Evolutionary conservation across 2,113 vertebrate species (phyloP), one percentile per base, ranked within the genome.

Genomic region (Xenopus borealis): DNA sequence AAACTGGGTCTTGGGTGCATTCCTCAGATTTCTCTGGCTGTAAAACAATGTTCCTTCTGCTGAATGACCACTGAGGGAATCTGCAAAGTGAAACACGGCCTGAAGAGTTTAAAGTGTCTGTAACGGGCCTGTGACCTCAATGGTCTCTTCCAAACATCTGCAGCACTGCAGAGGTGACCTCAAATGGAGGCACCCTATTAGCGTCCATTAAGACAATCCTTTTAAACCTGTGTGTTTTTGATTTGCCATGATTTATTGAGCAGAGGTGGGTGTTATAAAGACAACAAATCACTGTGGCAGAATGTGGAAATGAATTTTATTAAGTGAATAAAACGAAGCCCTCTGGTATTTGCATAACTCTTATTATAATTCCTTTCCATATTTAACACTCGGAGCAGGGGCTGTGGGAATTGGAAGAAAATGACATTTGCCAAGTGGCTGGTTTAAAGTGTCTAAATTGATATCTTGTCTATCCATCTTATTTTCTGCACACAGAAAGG

Each of bases 1-100:
- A 91, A 90, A 87, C 65, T 80, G 83, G 84, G 86, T 63, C 80
- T 85, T 66, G 87, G 85, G 85, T 84, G 69, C 88, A 87, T 88
- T 89, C 86, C 88, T 85, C 62, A 79, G 79, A 83, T 89, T 87
- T 86, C 80, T 78, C 83, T 85, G 82, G 79, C 78, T 86, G 83
- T 84, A 83, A 89, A 91, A 86, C 83, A 84, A 86, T 86, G 82
- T 81, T 75, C 84, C 81, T 82, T 66, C 83, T 87, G 71, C 69
- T 79, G 45, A 83, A 81, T 71, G 86, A 87, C 87, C 83, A 72
- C 81, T 67, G 78, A 85, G 87, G 83, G 81, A 72, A 78, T 76
- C 30, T 59, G 0, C 1, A 40, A 57, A 81, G 74, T 63, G 72
- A 85, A 82, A 81, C 68, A 47, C 63, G 64, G 82, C 75, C 82